Evolutionary conservation across 2,113 vertebrate species (phyloP).

Genomic region (Orthochromis indermauri): DNA sequence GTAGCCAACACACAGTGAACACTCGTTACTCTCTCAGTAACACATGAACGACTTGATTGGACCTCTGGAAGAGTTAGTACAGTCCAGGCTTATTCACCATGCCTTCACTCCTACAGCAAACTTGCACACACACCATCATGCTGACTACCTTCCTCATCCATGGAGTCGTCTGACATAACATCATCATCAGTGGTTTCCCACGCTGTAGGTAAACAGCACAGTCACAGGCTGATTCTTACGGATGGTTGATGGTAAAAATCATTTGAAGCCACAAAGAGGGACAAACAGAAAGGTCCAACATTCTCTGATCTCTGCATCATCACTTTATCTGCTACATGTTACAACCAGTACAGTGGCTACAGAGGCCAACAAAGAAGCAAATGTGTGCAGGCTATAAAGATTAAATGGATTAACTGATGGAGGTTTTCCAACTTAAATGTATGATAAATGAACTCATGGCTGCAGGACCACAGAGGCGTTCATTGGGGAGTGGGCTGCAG

Average conservation of each 20-base stretch:
- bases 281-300: background rate
- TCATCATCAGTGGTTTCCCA: conserved; percentile 70
- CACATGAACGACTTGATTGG: background rate
- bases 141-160: conserved; percentile 68
- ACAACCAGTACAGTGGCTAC: accelerated
- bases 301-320: background rate
- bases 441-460: accelerated
- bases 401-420: background rate
- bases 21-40: background rate
- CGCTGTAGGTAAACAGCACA: conserved; percentile 38
- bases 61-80: background rate
- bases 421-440: background rate
- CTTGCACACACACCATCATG: background rate
- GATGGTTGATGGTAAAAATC: background rate
- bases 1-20: background rate
- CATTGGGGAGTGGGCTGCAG: background rate
- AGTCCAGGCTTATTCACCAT: background rate
- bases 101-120: background rate
- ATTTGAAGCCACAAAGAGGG: background rate
- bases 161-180: conserved; percentile 74
- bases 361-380: background rate
- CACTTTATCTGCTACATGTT: background rate
- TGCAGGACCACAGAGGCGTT: background rate
- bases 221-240: background rate
- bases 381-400: background rate